Evolutionary conservation across 2,797 vertebrate species (phyloP).

Genomic region (Diplodus puntazzo): DNA sequence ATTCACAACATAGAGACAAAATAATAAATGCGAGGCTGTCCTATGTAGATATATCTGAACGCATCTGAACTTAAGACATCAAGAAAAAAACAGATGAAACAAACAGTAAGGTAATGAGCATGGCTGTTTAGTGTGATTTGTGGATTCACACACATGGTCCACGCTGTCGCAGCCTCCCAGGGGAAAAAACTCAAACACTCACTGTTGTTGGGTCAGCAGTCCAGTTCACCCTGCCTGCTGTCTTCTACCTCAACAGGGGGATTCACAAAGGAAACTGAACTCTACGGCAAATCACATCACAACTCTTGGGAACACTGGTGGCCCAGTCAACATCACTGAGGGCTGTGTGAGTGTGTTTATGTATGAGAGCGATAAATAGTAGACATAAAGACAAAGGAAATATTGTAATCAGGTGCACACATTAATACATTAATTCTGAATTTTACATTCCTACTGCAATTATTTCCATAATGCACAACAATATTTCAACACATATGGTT

Average conservation of each 20-base stretch:
- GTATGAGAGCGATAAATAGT: constrained; percentile 23
- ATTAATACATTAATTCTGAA: constrained; percentile 15
- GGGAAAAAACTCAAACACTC: constrained; percentile 36
- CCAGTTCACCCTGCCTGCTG: constrained; percentile 23
- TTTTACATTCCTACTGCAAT: neutral
- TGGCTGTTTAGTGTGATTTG: constrained; percentile 22
- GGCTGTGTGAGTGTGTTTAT: constrained; percentile 1
- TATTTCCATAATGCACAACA: neutral
- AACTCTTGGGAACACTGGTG: constrained; percentile 54
- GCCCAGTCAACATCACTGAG: constrained; percentile 48
- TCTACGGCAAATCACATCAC: constrained; percentile 25
- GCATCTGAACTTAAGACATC: constrained; percentile 40
- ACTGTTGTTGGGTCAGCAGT: constrained; percentile 49
- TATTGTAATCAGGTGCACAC: constrained; percentile 32
- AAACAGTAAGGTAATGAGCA: constrained; percentile 44
- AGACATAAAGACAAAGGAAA: constrained; percentile 41
- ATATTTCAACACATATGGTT: neutral
- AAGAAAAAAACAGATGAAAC: constrained; percentile 55
- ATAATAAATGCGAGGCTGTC: constrained; percentile 27
- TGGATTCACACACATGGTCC: constrained; percentile 37
- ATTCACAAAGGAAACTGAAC: constrained; percentile 45
- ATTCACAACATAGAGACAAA: constrained; percentile 55
- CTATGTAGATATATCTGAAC: constrained; percentile 32
- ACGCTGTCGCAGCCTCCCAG: neutral
- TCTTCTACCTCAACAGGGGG: constrained; percentile 36